These are phyloP conservation scores for Akabosia matsudoensis DNA, from an alignment of 1,140 invertebrate species.

Conservation along the genomic window DNA sequence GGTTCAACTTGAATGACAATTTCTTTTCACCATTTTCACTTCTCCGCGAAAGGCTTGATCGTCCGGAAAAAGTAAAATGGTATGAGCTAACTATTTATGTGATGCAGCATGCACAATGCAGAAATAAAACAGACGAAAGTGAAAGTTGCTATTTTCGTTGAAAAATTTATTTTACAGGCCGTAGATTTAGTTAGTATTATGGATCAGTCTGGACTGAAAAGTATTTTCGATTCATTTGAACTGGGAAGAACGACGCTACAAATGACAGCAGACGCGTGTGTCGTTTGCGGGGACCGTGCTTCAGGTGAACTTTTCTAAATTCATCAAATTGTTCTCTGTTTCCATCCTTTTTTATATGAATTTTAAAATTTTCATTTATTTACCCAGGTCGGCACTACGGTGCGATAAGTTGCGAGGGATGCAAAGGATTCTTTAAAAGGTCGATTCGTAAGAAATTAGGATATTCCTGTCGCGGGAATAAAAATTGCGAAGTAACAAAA, in stretches of 20 bases:
- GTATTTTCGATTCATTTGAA: not conserved
- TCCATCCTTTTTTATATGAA: not conserved
- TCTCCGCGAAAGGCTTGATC: too few relatives aligned
- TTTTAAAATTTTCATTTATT: not conserved
- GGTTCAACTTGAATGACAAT: too few relatives aligned
- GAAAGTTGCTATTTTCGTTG: not conserved
- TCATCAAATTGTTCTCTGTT: not conserved
- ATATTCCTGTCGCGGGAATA: conserved; percentile 89
- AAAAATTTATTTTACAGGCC: not conserved
- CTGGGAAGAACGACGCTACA: conserved; percentile 6
- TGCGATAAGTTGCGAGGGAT: conserved; percentile 88
- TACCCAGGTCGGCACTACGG: conserved; percentile 80
- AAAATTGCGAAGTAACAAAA: conserved; percentile 96
- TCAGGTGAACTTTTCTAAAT: conserved; percentile 55
- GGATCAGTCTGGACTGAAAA: conserved; percentile 19
- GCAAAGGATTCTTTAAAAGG: conserved; percentile 88
- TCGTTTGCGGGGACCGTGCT: conserved; percentile 90
- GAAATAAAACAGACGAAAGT: not conserved
- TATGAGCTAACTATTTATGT: too few relatives aligned
- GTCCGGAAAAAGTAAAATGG: too few relatives aligned
- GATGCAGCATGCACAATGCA: too few relatives aligned
- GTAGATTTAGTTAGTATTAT: conserved; percentile 18
- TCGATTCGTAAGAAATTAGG: conserved; percentile 91
- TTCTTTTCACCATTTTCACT: too few relatives aligned
- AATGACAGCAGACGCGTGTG: conserved; percentile 70